Evolutionary conservation across 2,888 invertebrate species (phyloP), one percentile per base, ranked within the genome.

Genomic region (Oscheius sp.): DNA sequence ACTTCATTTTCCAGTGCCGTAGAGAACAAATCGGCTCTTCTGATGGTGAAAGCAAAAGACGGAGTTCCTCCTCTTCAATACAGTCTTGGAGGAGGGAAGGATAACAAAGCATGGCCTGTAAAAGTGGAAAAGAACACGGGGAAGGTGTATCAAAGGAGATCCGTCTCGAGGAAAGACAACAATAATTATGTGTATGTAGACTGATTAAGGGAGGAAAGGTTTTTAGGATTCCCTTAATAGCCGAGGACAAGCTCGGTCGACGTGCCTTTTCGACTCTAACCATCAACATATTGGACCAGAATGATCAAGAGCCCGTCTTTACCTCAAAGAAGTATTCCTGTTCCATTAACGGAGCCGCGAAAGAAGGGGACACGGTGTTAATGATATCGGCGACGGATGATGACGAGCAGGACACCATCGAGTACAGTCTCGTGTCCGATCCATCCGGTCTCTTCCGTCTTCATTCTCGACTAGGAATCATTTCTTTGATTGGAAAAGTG

Each of bases 221-320:
- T 56, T 66, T 24, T 59, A 68, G 62, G 22, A 68, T 68, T 36
- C 61, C 62, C 1, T 30, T 68, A 24, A 41, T 68, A n/a, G 68
- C 36, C 0, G 62, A 68, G 28, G 68, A 68, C 50, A 71, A 71
- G 8, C 68, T 71, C 12, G 72, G 77, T 5, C 59, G 78, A 26
- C 54, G 73, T 26, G 82, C 83, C 6, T 83, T 84, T 69, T 71
- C 80, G 12, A 78, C 74, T 0, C 50, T 83, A n/a, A 74, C 77
- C 2, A 68, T 84, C 17, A 47, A 68, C 33, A 76, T 84, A 6
- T 62, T 75, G 26, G 95, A 96, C 88, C 93, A 92, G 87, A 95
- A 96, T 87, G 96, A 96, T 88, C 95, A 95, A 89, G 94, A 95
- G 28, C 97, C 97, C 9, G 93, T 93, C 88, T 97, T 97, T 87